Base-by-base conservation (phyloP, 2,113 vertebrate species). In the Poecile atricapillus region DNA sequence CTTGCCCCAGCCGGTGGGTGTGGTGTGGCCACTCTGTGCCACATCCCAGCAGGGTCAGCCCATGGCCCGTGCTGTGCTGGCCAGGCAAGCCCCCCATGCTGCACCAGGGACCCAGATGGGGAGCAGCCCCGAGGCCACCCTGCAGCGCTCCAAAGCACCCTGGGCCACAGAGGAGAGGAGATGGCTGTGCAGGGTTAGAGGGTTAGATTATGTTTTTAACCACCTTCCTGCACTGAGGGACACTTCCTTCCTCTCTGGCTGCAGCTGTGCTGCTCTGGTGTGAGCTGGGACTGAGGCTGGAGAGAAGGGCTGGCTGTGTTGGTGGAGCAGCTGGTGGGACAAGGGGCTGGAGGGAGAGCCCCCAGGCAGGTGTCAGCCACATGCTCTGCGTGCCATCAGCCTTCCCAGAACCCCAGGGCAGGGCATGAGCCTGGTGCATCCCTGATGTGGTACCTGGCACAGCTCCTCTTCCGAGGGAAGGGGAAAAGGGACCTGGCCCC, bases 61-160 rank as follows among this genome's bases (percentile, higher is more conserved):
- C 0, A 2, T 0, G 4, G 35, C 56, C 47, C 0, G 0, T 15
- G 15, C 43, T 3, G 30, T 63, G 2, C 27, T 2, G 7, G 55
- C 59, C 53, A 12, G 68, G 49, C 4, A 3, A 81, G 23, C 3
- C 15, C 22, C 15, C 21, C 0, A 0, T 3, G 19, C 74, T 65
- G 63, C 44, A 6, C 31, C n/a, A 27, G 47, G 52, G 19, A 33
- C 7, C 1, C 2, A 3, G 31, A 5, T 1, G 5, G 44, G 55
- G 37, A 81, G 18, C 64, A 75, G 64, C 65, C 21, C 70, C 0
- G 0, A 41, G 62, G 20, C 31, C 1, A 0, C 47, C 22, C 68
- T 6, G 13, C 41, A 0, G 44, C 0, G 2, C 46, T 49, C 33
- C 50, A 9, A 9, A 46, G 53, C 27, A 24, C 30, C 23, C 10